Conservation (phyloP, 2,888 invertebrate species). For the Lampropteryx suffumata region DNA sequence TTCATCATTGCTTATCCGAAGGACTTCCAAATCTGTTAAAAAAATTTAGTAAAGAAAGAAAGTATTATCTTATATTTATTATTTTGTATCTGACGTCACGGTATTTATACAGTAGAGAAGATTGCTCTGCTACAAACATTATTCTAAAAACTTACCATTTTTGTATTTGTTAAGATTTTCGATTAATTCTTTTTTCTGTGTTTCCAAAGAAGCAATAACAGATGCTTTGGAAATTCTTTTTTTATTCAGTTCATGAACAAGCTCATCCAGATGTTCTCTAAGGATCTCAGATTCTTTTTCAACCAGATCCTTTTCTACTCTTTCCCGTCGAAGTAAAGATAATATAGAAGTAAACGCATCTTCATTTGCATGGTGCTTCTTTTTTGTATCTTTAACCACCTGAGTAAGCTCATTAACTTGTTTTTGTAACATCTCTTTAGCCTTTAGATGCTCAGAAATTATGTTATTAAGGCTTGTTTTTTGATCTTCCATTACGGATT, state of each 20-base stretch:
- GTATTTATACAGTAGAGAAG: no score
- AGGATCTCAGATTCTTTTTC: constrained; percentile 30
- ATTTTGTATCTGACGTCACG: no score
- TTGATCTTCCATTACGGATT: constrained; percentile 66
- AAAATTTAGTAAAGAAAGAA: constrained; percentile 7
- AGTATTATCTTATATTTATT: no score
- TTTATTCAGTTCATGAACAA: constrained; percentile 34
- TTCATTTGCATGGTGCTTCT: constrained; percentile 43
- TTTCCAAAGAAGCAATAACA: constrained; percentile 35
- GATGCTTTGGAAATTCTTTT: constrained; percentile 25
- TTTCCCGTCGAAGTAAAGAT: constrained; percentile 33
- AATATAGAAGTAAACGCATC: constrained; percentile 35
- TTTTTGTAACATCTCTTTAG: constrained; percentile 43
- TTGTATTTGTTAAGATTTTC: constrained; percentile 37
- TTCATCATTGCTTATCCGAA: constrained; percentile 41
- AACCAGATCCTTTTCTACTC: constrained; percentile 33
- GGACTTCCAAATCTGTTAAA: constrained; percentile 39
- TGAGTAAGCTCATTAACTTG: constrained; percentile 41
- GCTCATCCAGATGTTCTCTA: constrained; percentile 31
- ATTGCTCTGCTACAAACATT: no score
- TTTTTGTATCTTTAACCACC: constrained; percentile 29
- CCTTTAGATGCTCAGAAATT: constrained; percentile 47
- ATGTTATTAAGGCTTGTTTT: constrained; percentile 48
- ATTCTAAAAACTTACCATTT: constrained; percentile 39
- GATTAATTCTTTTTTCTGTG: constrained; percentile 35